phyloP scores from a whole-genome alignment of 2,888 invertebrate species.

The Trissolcus brochymenae region DNA sequence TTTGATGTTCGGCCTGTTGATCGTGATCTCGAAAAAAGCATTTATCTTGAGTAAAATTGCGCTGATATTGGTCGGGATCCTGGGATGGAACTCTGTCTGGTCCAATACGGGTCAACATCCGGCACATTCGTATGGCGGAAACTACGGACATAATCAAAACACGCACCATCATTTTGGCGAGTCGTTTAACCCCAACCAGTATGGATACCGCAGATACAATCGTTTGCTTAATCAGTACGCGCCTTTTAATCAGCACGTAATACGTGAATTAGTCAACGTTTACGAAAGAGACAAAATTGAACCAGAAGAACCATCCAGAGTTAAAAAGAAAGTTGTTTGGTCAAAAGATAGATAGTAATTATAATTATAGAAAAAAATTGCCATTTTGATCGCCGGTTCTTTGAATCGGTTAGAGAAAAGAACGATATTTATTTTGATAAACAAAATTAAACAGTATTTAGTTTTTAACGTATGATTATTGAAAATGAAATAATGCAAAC shows the following conservation, averaged over 20 bases:
- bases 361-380: not conserved
- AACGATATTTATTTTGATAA: too few species aligned
- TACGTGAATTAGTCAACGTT: constrained; percentile 71
- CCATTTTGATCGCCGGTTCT: not conserved
- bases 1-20: constrained; percentile 83
- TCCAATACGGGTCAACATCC: constrained; percentile 58
- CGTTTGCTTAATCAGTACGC: constrained; percentile 39
- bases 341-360: constrained; percentile 58
- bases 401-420: not conserved
- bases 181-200: constrained; percentile 30
- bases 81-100: constrained; percentile 78
- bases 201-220: constrained; percentile 56
- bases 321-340: constrained; percentile 70
- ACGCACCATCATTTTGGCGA: constrained; percentile 31
- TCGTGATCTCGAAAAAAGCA: constrained; percentile 87
- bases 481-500: too few species aligned
- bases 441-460: too few species aligned
- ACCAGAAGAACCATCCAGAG: constrained; percentile 49
- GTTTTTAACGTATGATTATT: too few species aligned
- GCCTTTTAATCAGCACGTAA: constrained; percentile 62
- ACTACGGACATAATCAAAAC: constrained; percentile 46
- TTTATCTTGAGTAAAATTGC: constrained; percentile 86
- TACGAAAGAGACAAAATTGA: constrained; percentile 64
- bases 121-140: constrained; percentile 37
- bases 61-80: constrained; percentile 82